phyloP scores from a whole-genome alignment of 2,888 invertebrate genomes.

The Heliconius hortense region DNA sequence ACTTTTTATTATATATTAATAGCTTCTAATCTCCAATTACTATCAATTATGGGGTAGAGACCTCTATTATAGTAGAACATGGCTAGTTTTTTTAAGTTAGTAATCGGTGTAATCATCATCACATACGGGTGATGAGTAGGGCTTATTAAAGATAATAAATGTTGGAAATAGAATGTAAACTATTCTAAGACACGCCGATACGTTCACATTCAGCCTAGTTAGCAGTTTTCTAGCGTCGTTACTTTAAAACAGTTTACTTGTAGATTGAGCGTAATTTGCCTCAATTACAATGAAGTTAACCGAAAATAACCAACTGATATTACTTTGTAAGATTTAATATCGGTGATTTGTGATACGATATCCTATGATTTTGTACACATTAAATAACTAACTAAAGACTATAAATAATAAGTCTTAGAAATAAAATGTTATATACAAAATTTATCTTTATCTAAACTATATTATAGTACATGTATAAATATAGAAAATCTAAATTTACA shows the following conservation, averaged over 20 bases:
- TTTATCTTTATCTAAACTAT: not conserved
- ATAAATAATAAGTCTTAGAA: not conserved
- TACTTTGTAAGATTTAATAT: not conserved
- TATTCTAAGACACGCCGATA: slow-evolving; percentile 32
- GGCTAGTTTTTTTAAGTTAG: slow-evolving; percentile 42
- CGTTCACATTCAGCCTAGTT: slow-evolving; percentile 40
- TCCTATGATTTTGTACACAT: not conserved
- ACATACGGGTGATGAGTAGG: slow-evolving; percentile 39
- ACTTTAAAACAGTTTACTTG: slow-evolving; percentile 35
- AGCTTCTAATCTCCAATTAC: slow-evolving; percentile 45
- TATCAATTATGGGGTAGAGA: slow-evolving; percentile 42
- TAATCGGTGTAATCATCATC: slow-evolving; percentile 44
- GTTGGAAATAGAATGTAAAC: slow-evolving; percentile 34
- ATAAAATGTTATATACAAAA: not conserved
- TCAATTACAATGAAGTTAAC: slow-evolving; percentile 32
- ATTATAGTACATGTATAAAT: not conserved
- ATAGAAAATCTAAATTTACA: slow-evolving; percentile 16
- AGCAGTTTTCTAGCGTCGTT: slow-evolving; percentile 38
- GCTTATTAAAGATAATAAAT: slow-evolving; percentile 40
- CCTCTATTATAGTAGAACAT: slow-evolving; percentile 41
- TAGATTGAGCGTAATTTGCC: slow-evolving; percentile 36
- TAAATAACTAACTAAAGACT: not conserved
- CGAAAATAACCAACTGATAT: slow-evolving; percentile 35
- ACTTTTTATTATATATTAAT: slow-evolving; percentile 48
- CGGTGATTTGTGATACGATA: not conserved